Base-by-base conservation (phyloP, 2,888 invertebrate species). In the Julus scanicus region DNA sequence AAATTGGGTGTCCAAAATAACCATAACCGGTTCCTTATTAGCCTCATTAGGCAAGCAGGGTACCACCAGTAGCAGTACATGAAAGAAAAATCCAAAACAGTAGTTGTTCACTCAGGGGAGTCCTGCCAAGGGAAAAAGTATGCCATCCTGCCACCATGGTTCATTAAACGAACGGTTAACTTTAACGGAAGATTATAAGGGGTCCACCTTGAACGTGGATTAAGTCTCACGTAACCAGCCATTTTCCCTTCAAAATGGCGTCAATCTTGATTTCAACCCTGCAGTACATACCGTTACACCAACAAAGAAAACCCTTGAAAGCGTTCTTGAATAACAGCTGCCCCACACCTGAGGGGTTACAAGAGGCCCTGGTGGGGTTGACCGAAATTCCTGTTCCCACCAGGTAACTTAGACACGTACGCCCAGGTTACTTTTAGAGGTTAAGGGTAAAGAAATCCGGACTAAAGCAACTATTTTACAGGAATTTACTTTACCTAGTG, bases 311-410 rank as follows among this genome's bases (percentile, higher is more conserved):
- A 9, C 9, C 20, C n/a, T 29, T 71, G 29, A 71, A 71, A 71
- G 71, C n/a, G 20, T 11, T 20, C n/a, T 71, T 71, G 71, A 71
- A 71, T 9, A 71, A 71, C 71, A 71, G 29, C 71, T 71, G 71
- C 71, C 71, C n/a, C 71, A 29, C 71, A 29, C 71, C 63, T 63
- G 20, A 71, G 29, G n/a, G 71, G 71, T 71, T 71, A 71, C 13
- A 53, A 29, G 71, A 20, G 71, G 71, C 71, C n/a, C 29, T 29
- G 71, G n/a, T 71, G 29, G 71, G 71, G 71, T 20, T n/a, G 29
- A 29, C 71, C 63, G n/a, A 71, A 71, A 71, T 71, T 71, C 71
- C 29, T 71, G 29, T 71, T 71, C 29, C 9, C n/a, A 29, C 9
- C 20, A 71, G 71, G 6, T 71, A 71, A 71, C 29, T 9, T 29